These are phyloP conservation scores for Octodon degus DNA, from an alignment of 2,113 vertebrate species.

Conservation along the genomic window DNA sequence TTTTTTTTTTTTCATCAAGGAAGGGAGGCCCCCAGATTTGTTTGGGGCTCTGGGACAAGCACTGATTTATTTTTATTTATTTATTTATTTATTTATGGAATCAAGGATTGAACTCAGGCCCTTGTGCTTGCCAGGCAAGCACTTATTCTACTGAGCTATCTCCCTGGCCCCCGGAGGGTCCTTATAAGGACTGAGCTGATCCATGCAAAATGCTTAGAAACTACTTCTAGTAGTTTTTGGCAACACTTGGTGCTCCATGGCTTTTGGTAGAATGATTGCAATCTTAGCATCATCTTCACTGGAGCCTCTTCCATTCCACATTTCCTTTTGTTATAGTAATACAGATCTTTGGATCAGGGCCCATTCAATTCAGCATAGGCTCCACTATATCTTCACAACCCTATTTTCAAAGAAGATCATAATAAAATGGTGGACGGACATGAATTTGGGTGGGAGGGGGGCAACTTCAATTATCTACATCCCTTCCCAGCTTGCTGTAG, in stretches of 20 bases:
- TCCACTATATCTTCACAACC: not conserved
- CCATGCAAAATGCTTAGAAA: not conserved
- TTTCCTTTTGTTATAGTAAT: not conserved
- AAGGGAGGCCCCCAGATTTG: too few species aligned
- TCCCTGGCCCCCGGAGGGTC: not conserved
- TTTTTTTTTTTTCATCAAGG: too few species aligned
- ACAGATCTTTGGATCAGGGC: not conserved
- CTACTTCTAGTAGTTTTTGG: not conserved
- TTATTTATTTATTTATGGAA: too few species aligned
- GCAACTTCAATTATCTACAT: not conserved
- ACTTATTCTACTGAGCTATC: too few species aligned
- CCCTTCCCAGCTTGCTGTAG: not conserved
- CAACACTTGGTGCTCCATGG: not conserved
- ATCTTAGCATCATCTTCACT: not conserved
- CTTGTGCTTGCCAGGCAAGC: too few species aligned
- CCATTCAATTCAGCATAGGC: not conserved
- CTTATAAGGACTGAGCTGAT: not conserved
- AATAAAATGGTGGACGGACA: not conserved
- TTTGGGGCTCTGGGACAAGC: too few species aligned
- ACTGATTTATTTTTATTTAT: too few species aligned
- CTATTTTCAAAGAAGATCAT: not conserved
- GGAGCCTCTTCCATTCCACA: not conserved
- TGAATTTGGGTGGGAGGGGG: not conserved
- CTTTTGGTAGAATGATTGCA: too few species aligned
- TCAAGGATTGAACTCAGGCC: too few species aligned